These are phyloP conservation scores for Sebastes vulpes DNA, from an alignment of 2,797 vertebrate species.

Conservation along the genomic window DNA sequence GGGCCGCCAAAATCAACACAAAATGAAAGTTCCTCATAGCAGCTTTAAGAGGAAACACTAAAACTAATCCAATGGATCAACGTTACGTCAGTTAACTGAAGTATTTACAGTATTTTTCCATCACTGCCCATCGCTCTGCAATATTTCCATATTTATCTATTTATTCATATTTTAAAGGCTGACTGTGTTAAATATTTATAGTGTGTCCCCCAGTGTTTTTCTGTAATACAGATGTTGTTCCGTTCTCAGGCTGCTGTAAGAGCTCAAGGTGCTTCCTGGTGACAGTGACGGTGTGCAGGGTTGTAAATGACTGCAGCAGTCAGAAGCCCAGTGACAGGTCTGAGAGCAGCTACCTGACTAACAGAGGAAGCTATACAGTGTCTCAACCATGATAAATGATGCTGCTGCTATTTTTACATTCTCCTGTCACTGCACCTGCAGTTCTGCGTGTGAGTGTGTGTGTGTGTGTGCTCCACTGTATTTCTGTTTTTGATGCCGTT, in stretches of 20 bases:
- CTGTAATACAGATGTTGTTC: background rate
- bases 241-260: background rate
- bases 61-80: background rate
- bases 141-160: background rate
- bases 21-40: background rate
- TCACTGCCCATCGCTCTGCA: background rate
- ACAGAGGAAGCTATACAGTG: background rate
- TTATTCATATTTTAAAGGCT: background rate
- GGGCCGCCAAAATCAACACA: background rate
- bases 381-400: slow-evolving; percentile 10
- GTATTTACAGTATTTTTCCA: too few species aligned
- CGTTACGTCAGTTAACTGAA: background rate
- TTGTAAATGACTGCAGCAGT: background rate
- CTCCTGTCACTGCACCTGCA: slow-evolving; percentile 12
- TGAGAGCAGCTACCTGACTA: slow-evolving; percentile 14
- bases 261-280: background rate
- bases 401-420: slow-evolving; percentile 36
- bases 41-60: background rate
- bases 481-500: background rate
- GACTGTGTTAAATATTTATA: background rate
- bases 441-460: background rate
- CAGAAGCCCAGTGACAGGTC: background rate
- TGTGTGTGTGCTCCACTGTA: background rate
- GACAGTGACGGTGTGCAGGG: background rate
- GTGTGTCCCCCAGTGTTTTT: background rate